Conservation (phyloP, 2,797 vertebrate species). For the Typhlichthys eigenmanni region DNA sequence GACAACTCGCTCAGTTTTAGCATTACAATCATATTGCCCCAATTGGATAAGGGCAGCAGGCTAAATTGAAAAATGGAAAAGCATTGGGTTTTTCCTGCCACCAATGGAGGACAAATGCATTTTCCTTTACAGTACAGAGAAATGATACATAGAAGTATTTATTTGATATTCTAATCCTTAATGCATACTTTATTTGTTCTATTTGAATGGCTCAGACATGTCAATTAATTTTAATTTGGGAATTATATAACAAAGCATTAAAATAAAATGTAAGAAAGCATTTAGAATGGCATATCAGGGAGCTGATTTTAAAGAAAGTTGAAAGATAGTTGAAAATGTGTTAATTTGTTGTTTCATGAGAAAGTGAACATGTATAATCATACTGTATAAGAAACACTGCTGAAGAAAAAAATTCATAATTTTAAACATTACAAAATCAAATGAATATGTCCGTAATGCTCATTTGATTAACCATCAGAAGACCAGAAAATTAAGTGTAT, state of each 20-base stretch:
- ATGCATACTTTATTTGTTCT: conserved; percentile 37
- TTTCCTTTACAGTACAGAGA: conserved; percentile 39
- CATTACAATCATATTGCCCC: conserved; percentile 73
- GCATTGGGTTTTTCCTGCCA: conserved; percentile 58
- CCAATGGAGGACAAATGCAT: conserved; percentile 24
- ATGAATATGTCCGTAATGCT: too few relatives aligned
- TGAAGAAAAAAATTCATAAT: too few relatives aligned
- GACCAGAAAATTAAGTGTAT: too few relatives aligned
- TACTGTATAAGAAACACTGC: too few relatives aligned
- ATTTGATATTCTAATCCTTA: conserved; percentile 56
- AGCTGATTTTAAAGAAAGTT: background rate
- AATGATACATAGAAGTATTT: conserved; percentile 56
- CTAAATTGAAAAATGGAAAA: conserved; percentile 69
- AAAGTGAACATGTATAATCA: too few relatives aligned
- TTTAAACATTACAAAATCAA: too few relatives aligned
- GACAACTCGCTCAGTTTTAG: conserved; percentile 73
- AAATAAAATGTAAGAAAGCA: background rate
- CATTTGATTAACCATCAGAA: too few relatives aligned
- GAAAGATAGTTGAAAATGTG: too few relatives aligned
- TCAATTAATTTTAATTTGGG: conserved; percentile 38
- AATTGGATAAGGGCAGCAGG: conserved; percentile 67
- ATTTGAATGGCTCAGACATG: conserved; percentile 28
- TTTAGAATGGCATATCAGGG: background rate
- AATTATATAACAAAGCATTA: conserved; percentile 25
- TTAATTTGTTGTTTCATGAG: too few relatives aligned